Evolutionary conservation across 2,113 vertebrate genomes (phyloP).

Genomic region (Smithornis capensis): DNA sequence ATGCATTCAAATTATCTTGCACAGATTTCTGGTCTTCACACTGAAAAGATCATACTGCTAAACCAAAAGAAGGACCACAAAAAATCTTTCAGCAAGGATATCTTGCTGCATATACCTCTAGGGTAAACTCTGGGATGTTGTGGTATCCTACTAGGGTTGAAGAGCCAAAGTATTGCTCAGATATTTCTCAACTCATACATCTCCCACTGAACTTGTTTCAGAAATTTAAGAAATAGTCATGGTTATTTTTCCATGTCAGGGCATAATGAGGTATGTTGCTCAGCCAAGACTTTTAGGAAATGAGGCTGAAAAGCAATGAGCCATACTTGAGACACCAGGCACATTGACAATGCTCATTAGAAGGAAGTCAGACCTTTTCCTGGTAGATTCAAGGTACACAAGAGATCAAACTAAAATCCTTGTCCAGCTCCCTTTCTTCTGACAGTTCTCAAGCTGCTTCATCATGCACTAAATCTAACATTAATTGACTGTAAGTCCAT

Average conservation of each 20-base stretch:
- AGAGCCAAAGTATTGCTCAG: neutral
- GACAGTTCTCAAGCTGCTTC: neutral
- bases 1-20: neutral
- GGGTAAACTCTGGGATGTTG: neutral
- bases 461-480: slow-evolving; percentile 1
- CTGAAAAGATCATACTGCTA: neutral
- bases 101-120: neutral
- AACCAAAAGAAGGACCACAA: neutral
- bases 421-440: neutral
- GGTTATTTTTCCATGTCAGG: slow-evolving; percentile 24
- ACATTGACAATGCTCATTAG: neutral
- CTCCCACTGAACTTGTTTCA: neutral
- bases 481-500: slow-evolving; percentile 22
- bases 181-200: neutral
- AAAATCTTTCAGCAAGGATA: neutral
- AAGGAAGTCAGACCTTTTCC: neutral
- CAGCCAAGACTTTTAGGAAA: slow-evolving; percentile 44
- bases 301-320: slow-evolving; percentile 45
- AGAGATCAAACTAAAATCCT: neutral
- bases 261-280: neutral
- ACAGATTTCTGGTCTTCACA: neutral
- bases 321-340: neutral
- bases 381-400: neutral
- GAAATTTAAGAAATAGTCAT: neutral
- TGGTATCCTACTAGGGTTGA: neutral